Evolutionary conservation across 2,113 vertebrate species (phyloP).

Genomic region (Bufo gargarizans): DNA sequence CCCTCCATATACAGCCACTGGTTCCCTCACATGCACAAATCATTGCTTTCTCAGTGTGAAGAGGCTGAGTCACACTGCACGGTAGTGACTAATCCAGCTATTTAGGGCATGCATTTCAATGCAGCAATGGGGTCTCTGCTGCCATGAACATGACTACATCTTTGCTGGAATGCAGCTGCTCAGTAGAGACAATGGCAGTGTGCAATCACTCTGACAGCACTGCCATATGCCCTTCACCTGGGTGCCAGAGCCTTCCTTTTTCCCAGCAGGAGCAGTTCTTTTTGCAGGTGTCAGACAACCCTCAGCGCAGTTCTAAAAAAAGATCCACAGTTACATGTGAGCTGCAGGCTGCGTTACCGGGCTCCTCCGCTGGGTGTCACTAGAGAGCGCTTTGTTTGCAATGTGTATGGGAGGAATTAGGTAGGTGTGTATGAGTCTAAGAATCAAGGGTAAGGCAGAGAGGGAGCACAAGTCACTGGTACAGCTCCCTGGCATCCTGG

Average conservation of each 20-base stretch:
- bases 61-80: conserved; percentile 16
- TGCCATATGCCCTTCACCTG: neutral
- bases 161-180: neutral
- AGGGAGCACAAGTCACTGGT: neutral
- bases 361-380: neutral
- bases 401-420: conserved; percentile 25
- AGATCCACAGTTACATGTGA: neutral
- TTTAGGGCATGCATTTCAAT: conserved; percentile 33
- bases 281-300: conserved; percentile 22
- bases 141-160: neutral
- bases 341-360: neutral
- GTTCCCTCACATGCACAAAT: neutral
- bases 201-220: neutral
- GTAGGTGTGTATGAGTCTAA: conserved; percentile 36
- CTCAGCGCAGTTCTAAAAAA: neutral
- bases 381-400: conserved; percentile 5
- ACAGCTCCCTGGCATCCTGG: neutral
- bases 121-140: conserved; percentile 9
- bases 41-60: conserved; percentile 20
- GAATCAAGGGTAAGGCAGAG: neutral
- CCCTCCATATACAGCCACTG: neutral
- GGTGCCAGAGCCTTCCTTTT: neutral
- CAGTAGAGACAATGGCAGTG: neutral
- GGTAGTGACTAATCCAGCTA: conserved; percentile 46
- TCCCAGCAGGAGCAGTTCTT: neutral